These are phyloP conservation scores for Rhynchotus rufescens DNA, from an alignment of 2,797 vertebrate species.

Conservation along the genomic window DNA sequence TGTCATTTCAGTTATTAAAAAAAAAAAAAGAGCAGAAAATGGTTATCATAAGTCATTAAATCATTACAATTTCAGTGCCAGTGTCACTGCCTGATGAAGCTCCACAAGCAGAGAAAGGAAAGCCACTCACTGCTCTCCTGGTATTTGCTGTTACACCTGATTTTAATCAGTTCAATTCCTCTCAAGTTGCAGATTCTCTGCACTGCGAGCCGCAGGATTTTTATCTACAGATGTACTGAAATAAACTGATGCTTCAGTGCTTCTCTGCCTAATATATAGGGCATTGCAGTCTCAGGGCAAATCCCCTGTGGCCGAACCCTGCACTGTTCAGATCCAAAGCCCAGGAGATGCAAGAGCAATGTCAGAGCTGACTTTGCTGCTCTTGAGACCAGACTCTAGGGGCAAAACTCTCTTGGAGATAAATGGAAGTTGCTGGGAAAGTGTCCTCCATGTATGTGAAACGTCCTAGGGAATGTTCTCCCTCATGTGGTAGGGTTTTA, in stretches of 20 bases:
- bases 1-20: neutral
- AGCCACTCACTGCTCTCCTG: neutral
- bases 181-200: neutral
- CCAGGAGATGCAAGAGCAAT: fast-evolving
- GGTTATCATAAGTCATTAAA: neutral
- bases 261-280: neutral
- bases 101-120: neutral
- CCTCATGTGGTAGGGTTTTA: fast-evolving
- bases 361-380: neutral
- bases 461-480: neutral
- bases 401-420: neutral
- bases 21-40: neutral
- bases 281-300: neutral
- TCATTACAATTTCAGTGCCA: neutral
- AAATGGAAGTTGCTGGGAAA: neutral
- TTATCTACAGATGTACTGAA: neutral
- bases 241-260: neutral
- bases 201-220: neutral
- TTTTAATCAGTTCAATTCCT: neutral
- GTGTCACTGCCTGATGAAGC: neutral
- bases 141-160: neutral
- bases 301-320: neutral
- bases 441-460: neutral
- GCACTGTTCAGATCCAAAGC: neutral
- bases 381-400: neutral